Evolutionary conservation across 2,797 vertebrate species (phyloP).

Genomic region (Eupleurogrammus muticus): DNA sequence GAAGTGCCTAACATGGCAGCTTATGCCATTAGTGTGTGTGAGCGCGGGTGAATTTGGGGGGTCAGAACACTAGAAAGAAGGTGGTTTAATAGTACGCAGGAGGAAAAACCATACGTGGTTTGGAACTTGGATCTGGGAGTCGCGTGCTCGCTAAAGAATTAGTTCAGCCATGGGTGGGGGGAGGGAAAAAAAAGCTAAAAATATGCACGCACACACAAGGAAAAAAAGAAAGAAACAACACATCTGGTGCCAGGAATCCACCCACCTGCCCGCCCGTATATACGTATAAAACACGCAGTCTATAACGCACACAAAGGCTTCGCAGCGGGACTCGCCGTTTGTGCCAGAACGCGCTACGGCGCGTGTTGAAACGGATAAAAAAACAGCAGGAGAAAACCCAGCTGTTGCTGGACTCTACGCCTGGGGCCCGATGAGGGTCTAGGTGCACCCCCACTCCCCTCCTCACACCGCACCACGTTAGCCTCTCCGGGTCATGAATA

Average conservation of each 20-base stretch:
- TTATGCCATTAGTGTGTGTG: too few relatives aligned
- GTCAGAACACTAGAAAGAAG: neutral
- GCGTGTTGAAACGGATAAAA: slow-evolving; percentile 56
- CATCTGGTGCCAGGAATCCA: slow-evolving; percentile 49
- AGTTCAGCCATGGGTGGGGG: slow-evolving; percentile 12
- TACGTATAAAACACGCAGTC: slow-evolving; percentile 48
- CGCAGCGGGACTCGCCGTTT: slow-evolving; percentile 24
- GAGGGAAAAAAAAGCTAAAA: slow-evolving; percentile 52
- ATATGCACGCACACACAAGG: slow-evolving; percentile 18
- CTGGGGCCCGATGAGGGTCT: slow-evolving; percentile 60
- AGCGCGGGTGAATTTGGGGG: too few relatives aligned
- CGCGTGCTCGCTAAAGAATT: slow-evolving; percentile 32
- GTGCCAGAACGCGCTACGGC: slow-evolving; percentile 35
- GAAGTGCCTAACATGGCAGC: too few relatives aligned
- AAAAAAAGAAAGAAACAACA: slow-evolving; percentile 41
- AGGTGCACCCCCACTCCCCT: too few relatives aligned
- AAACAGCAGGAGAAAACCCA: slow-evolving; percentile 34
- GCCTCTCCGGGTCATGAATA: slow-evolving; percentile 74
- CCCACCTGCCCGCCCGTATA: slow-evolving; percentile 59
- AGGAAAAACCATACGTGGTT: slow-evolving; percentile 39
- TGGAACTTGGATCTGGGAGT: slow-evolving; percentile 41
- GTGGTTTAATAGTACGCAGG: slow-evolving; percentile 37
- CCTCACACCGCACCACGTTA: slow-evolving; percentile 56
- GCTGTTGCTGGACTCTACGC: slow-evolving; percentile 49
- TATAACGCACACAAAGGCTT: slow-evolving; percentile 43